Base-by-base conservation (phyloP, 2,113 vertebrate genomes). In the Neotoma lepida region DNA sequence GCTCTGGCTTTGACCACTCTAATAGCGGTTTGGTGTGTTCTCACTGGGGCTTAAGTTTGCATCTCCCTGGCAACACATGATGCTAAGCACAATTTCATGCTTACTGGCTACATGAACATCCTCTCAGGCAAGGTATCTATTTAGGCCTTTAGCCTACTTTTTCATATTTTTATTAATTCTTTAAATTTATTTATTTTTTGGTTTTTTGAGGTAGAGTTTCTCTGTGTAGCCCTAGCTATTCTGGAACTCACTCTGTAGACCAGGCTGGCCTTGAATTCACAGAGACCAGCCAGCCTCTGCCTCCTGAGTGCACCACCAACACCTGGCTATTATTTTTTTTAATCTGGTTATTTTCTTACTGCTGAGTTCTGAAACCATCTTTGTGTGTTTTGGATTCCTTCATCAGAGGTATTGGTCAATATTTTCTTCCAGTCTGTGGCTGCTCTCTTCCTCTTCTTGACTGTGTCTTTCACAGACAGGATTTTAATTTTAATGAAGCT, bases 311-410 rank as follows among this genome's bases (percentile, higher is more conserved):
- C 1, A n/a, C 35, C 68, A 70, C 68, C 35, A 70, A 70, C 68
- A 70, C 68, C 68, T 2, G 9, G 61, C 17, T 70, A 49, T 44
- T 17, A 41, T 28, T 74, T 33, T 88, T 80, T 61, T 8, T 33
- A 64, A 44, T 70, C 44, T 51, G 56, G 7, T 71, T 76, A 87
- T 70, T 88, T 68, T 90, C 89, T 90, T 77, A 86, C 1, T 82
- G 41, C 33, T 41, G 91, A 82, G 71, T 68, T 81, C 49, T 85
- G 17, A 95, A 76, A 54, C 56, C 66, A 77, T 90, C 86, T 74
- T 54, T 61, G 68, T 56, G 13, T 22, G 22, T 81, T 89, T n/a
- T 44, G 41, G 20, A 33, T 33, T 41, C n/a, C n/a, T 17, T 78
- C 63, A 77, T 58, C 54, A 85, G 41, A 63, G 4, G 20, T 49